Conservation (phyloP, 2,797 vertebrate genomes). For the Alfaro cultratus region DNA sequence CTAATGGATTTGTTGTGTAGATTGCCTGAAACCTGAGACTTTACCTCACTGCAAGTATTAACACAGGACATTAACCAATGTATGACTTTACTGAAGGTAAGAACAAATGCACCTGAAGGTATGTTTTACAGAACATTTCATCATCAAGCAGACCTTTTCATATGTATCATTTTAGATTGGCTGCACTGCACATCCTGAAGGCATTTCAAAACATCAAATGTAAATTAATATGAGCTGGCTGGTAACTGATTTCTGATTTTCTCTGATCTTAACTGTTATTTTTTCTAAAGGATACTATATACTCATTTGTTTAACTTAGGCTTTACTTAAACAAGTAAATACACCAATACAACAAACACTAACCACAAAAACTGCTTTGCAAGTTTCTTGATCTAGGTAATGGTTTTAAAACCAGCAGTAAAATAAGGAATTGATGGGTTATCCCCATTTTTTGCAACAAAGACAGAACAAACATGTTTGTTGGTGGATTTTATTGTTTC, state of each 20-base stretch:
- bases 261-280: background rate
- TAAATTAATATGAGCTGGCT: background rate
- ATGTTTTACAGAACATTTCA: slow-evolving; percentile 67
- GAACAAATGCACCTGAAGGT: slow-evolving; percentile 52
- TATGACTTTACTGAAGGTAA: slow-evolving; percentile 28
- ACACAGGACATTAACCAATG: slow-evolving; percentile 54
- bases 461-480: background rate
- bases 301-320: background rate
- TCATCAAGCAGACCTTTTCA: slow-evolving; percentile 54
- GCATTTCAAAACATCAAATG: background rate
- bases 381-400: background rate
- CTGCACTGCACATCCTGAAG: slow-evolving; percentile 46
- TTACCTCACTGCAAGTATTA: slow-evolving; percentile 48
- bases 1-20: slow-evolving; percentile 26
- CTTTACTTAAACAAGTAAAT: background rate
- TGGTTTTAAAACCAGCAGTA: background rate
- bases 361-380: background rate
- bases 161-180: slow-evolving; percentile 46
- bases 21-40: slow-evolving; percentile 45
- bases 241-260: background rate
- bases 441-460: background rate
- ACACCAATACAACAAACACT: background rate
- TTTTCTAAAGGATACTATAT: background rate
- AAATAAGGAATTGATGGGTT: background rate
- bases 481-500: background rate